phyloP scores from a whole-genome alignment of 2,113 vertebrate genomes.

The Colistium nudipinnis region DNA sequence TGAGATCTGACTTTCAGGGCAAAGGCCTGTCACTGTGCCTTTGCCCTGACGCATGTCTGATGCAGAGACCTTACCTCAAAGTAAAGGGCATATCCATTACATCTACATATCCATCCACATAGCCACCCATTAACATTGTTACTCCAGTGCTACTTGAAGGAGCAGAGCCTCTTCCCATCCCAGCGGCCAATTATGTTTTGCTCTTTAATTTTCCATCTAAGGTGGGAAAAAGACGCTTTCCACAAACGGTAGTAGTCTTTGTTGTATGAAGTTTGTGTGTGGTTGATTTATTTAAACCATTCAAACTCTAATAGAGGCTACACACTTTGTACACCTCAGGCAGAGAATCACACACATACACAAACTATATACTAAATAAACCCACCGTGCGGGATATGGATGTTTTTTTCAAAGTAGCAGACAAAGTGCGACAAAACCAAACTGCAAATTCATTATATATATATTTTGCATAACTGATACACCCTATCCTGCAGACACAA shows the following conservation, averaged over 20 bases:
- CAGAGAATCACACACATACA: too few species aligned
- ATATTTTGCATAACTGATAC: background rate
- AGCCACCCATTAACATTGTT: background rate
- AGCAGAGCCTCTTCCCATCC: background rate
- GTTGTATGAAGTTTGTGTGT: too few species aligned
- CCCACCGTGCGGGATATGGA: background rate
- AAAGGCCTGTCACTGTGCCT: background rate
- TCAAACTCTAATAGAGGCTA: too few species aligned
- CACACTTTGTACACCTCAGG: background rate
- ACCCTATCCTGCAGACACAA: background rate
- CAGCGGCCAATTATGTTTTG: background rate
- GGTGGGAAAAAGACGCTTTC: background rate
- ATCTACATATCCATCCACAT: background rate
- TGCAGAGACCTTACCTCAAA: slow-evolving; percentile 21
- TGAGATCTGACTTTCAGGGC: background rate
- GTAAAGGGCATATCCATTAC: slow-evolving; percentile 42
- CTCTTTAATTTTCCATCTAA: slow-evolving; percentile 5
- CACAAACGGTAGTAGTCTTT: too few species aligned
- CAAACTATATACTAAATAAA: background rate
- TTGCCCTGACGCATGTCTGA: background rate
- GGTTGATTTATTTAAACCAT: too few species aligned
- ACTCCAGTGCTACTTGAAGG: background rate
- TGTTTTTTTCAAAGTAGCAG: background rate
- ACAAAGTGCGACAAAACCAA: background rate
- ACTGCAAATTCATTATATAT: background rate